phyloP scores from a whole-genome alignment of 2,888 invertebrate genomes.

The Zygogramma bicolorata region DNA sequence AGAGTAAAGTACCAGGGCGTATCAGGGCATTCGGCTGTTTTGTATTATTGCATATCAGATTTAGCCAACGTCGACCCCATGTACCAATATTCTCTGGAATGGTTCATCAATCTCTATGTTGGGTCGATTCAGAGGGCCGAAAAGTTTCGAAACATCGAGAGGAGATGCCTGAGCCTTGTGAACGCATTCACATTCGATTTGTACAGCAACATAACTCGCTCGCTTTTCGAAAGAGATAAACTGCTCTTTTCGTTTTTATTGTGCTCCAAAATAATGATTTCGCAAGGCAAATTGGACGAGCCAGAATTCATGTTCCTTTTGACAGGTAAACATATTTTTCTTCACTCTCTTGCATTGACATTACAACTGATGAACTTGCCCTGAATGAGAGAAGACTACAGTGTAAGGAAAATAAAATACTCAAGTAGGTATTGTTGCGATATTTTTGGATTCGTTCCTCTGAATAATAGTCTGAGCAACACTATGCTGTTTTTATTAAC shows the following conservation, averaged over 20 bases:
- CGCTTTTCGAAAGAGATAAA: slow-evolving; percentile 89
- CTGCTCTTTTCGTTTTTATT: slow-evolving; percentile 85
- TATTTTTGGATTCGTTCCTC: too few relatives aligned
- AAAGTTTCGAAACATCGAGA: slow-evolving; percentile 78
- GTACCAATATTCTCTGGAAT: slow-evolving; percentile 89
- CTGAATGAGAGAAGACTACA: too few relatives aligned
- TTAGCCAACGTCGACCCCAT: slow-evolving; percentile 88
- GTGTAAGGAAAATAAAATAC: too few relatives aligned
- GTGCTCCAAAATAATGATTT: slow-evolving; percentile 78
- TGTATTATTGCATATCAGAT: slow-evolving; percentile 87
- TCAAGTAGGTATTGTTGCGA: too few relatives aligned
- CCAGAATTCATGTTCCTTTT: slow-evolving; percentile 78
- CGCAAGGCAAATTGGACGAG: slow-evolving; percentile 71
- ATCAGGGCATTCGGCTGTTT: slow-evolving; percentile 82
- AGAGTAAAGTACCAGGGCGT: slow-evolving; percentile 81
- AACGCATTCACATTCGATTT: slow-evolving; percentile 85
- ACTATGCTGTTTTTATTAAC: too few relatives aligned
- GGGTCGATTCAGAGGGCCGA: slow-evolving; percentile 82
- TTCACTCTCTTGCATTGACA: too few relatives aligned
- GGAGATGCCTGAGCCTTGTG: slow-evolving; percentile 76
- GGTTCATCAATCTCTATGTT: slow-evolving; percentile 88
- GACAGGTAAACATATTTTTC: too few relatives aligned
- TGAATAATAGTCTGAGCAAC: too few relatives aligned
- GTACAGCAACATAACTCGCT: slow-evolving; percentile 83
- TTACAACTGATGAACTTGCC: too few relatives aligned